Conservation (phyloP, 2,888 invertebrate species). For the Pollenia labialis region DNA sequence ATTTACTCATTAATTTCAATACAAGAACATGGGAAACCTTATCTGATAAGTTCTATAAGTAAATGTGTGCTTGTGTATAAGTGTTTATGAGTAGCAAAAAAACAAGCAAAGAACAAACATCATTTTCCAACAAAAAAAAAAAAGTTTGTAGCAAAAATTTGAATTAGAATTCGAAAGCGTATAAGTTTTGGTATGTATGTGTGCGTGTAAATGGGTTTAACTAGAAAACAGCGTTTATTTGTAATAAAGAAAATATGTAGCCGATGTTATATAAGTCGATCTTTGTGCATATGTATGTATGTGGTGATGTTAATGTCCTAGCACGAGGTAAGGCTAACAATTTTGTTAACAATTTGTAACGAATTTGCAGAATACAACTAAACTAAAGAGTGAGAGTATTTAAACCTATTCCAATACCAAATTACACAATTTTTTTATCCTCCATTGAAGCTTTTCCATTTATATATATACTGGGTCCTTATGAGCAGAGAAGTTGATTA, state of each 20-base stretch:
- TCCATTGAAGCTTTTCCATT: too few relatives aligned
- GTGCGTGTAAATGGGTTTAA: slow-evolving; percentile 9
- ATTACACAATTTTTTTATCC: too few relatives aligned
- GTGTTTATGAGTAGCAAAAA: slow-evolving; percentile 44
- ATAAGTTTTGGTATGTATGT: not conserved
- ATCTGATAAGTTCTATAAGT: not conserved
- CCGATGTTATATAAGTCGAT: not conserved
- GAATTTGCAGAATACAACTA: too few relatives aligned
- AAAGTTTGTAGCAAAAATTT: not conserved
- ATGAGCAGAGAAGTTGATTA: too few relatives aligned
- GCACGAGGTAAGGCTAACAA: not conserved
- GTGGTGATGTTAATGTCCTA: not conserved
- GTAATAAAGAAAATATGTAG: slow-evolving; percentile 36
- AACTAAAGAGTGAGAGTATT: too few relatives aligned
- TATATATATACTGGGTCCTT: too few relatives aligned
- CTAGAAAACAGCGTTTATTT: slow-evolving; percentile 7
- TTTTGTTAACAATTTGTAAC: not conserved
- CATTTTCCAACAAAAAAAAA: slow-evolving; percentile 13
- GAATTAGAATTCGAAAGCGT: not conserved
- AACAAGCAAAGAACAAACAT: slow-evolving; percentile 36
- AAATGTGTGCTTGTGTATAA: slow-evolving; percentile 29
- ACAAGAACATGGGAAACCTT: not conserved
- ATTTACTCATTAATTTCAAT: not conserved
- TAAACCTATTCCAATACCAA: too few relatives aligned
- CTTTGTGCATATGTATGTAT: too few relatives aligned